A percentile compares a stretch with the other conserved stretches of the same genome.
Evolutionary conservation across 1,140 invertebrate genomes (phyloP).

Genomic region (Drosophila quadrilineata): DNA sequence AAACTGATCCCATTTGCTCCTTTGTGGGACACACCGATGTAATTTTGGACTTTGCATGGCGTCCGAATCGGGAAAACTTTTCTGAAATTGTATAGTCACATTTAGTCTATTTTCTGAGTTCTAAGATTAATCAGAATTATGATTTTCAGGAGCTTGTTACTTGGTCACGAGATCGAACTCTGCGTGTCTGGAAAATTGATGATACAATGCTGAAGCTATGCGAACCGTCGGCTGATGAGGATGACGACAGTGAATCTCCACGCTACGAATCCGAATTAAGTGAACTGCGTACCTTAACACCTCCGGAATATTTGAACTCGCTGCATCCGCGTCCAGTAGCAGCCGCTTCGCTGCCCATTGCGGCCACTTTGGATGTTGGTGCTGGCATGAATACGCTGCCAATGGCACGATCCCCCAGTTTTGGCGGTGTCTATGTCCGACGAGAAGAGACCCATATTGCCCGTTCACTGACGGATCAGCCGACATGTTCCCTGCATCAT

Average conservation of each 20-base stretch:
- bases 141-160: slow-evolving; percentile 92
- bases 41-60: slow-evolving; percentile 97
- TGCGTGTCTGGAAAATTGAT: slow-evolving; percentile 95
- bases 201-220: slow-evolving; percentile 89
- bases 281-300: slow-evolving; percentile 51
- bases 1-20: slow-evolving; percentile 88
- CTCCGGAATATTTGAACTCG: slow-evolving; percentile 50
- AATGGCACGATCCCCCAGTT: slow-evolving; percentile 64
- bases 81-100: slow-evolving; percentile 69
- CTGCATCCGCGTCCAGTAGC: slow-evolving; percentile 48
- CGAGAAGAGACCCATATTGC: slow-evolving; percentile 71
- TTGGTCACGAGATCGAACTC: slow-evolving; percentile 96
- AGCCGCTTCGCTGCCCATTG: slow-evolving; percentile 59
- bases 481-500: slow-evolving; percentile 88
- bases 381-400: slow-evolving; percentile 38
- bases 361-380: slow-evolving; percentile 25
- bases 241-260: slow-evolving; percentile 37
- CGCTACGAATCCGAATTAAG: slow-evolving; percentile 51
- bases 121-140: neutral
- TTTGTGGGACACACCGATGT: slow-evolving; percentile 97
- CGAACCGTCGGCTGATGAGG: slow-evolving; percentile 74
- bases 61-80: slow-evolving; percentile 83
- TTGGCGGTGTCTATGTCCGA: slow-evolving; percentile 43
- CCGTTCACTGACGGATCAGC: slow-evolving; percentile 80
- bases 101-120: no score